Conservation (phyloP, 1,140 invertebrate genomes). For the Lerema accius region DNA sequence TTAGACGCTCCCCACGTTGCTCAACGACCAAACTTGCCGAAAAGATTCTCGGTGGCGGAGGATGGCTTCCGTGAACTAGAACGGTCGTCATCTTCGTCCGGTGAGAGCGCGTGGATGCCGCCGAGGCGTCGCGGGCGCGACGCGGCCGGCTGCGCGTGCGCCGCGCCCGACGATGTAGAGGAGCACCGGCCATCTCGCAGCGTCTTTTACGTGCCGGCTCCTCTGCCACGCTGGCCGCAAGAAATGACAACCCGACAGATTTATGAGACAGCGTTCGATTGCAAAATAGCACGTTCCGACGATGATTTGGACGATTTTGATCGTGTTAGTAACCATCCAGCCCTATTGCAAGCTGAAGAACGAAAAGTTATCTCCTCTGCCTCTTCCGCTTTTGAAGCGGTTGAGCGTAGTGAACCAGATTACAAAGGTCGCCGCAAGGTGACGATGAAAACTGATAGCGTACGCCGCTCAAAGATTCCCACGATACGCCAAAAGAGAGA, state of each 20-base stretch:
- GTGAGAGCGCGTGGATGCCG: slow-evolving; percentile 83
- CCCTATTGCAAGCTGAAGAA: slow-evolving; percentile 85
- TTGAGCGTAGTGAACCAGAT: slow-evolving; percentile 70
- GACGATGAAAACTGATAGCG: slow-evolving; percentile 78
- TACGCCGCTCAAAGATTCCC: slow-evolving; percentile 84
- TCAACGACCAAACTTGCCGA: slow-evolving; percentile 77
- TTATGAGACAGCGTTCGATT: slow-evolving; percentile 95
- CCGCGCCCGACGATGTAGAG: slow-evolving; percentile 86
- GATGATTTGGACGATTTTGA: slow-evolving; percentile 92
- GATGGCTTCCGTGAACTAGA: slow-evolving; percentile 84
- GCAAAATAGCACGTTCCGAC: slow-evolving; percentile 91
- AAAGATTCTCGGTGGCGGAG: slow-evolving; percentile 86
- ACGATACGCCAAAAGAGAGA: slow-evolving; percentile 83
- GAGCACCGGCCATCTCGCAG: slow-evolving; percentile 84
- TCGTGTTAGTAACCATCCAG: slow-evolving; percentile 90
- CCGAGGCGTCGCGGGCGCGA: slow-evolving; percentile 84
- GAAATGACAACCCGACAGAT: slow-evolving; percentile 86
- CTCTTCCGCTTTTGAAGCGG: slow-evolving; percentile 78
- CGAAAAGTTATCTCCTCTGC: slow-evolving; percentile 76
- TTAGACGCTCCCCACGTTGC: slow-evolving; percentile 86
- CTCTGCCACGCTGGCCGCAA: slow-evolving; percentile 87
- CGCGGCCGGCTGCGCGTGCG: slow-evolving; percentile 86
- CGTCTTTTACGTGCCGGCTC: slow-evolving; percentile 85
- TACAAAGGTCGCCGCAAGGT: slow-evolving; percentile 78
- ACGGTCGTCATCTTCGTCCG: slow-evolving; percentile 78